Base-by-base conservation (phyloP, 2,888 invertebrate species). In the Diaperis boleti region DNA sequence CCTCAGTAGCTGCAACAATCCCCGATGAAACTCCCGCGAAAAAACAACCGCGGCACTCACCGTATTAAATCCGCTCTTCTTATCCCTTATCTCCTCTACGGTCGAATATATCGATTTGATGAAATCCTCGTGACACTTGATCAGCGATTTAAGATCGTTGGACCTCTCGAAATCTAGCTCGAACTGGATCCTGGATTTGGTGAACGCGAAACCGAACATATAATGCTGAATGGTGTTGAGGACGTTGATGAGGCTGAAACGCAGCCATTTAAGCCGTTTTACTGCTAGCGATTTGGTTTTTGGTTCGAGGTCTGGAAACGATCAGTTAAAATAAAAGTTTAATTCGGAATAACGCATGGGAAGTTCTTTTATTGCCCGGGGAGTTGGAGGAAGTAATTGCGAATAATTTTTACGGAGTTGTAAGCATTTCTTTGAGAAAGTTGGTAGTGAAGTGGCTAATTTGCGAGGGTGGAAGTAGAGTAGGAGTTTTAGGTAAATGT, bases 181-280 rank as follows among this genome's bases (percentile, higher is more conserved):
- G 52, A 80, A 80, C 47, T 74, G 73, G 10, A 65, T 66, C 3
- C 72, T 57, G 54, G 69, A 69, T 42, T 74, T 78, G 10, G 66
- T 66, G 50, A 76, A 78, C 6, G 78, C 68, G 50, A 76, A 79
- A 0, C 79, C 79, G 20, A 80, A 72, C 5, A 81, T 68, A 59
- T 79, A 81, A 68, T 81, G 81, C 31, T 81, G 80, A 7, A 81
- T 69, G 31, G 69, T 77, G 47, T 76, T 78, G 13, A 80, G 67
- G 4, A 77, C 61, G 60, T 80, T 78, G 1, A 78, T 66, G 20
- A 81, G 61, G 13, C 71, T 70, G 60, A 81, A 81, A 47, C 76
- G 73, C 8, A 79, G 62, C 10, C 72, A 71, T 47, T 78, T 74
- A 14, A 64, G 39, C 8, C 33, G 20, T 31, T 56, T 54, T 13